Base-by-base conservation (phyloP, 2,797 vertebrate genomes). In the Calcarius lapponicus region DNA sequence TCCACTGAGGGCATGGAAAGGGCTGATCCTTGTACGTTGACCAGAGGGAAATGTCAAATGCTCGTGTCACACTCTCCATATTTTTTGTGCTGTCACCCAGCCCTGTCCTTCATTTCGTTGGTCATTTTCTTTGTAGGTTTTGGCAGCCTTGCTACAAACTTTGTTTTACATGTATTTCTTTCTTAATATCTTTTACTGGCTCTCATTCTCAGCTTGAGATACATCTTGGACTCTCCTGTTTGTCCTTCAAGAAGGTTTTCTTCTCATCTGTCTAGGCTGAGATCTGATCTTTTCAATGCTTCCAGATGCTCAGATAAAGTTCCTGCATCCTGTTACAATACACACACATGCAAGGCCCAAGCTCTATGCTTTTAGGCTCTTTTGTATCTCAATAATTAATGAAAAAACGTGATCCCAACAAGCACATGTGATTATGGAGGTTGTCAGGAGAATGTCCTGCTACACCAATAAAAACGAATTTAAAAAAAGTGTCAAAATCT, bases 61-160 rank as follows among this genome's bases (percentile, higher is more conserved):
- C 6, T 78, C 0, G 0, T 64, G 51, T 62, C 40, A 18, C 6
- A 20, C 4, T 13, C 26, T 73, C 42, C 2, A 1, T 88, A 12
- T 9, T 53, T 78, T 56, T 54, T 40, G 4, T 74, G 17, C 43
- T 53, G 25, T 61, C 20, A 40, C 48, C 17, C 26, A 58, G 24
- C 17, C 5, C 51, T 5, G 0, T 58, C 26, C 13, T n/a, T 38
- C 11, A 2, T 40, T 36, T 61, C 0, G 1, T 26, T 43, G 7
- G 13, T 64, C 11, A n/a, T 54, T 81, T 81, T 54, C 57, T 61
- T 67, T 6, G 2, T 12, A 48, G 28, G 32, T 36, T 86, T 83
- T 56, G 40, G 19, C n/a, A 91, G 25, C 32, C 10, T 45, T 70
- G 29, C 29, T 38, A 9, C 34, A 26, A 28, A 13, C 56, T 48